Evolutionary conservation across 2,888 invertebrate species (phyloP).

Genomic region (Sphecodes monilicornis): DNA sequence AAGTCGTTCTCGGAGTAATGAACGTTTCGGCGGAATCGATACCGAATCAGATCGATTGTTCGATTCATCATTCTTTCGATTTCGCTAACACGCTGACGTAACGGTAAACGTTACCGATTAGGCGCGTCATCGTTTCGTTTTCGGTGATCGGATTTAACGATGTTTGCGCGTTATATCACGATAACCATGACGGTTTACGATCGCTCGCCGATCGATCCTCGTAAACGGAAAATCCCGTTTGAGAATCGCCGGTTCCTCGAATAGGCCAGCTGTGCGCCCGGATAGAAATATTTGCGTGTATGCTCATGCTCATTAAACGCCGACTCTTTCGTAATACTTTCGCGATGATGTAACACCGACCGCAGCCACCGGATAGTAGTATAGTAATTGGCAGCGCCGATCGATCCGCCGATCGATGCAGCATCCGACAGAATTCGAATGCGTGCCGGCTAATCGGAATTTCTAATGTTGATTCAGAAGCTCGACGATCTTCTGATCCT

Average conservation of each 20-base stretch:
- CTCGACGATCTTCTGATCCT: background rate
- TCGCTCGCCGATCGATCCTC: background rate
- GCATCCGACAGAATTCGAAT: background rate
- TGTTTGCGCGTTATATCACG: background rate
- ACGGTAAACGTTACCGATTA: background rate
- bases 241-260: background rate
- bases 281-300: constrained; percentile 20
- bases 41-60: background rate
- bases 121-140: background rate
- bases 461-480: background rate
- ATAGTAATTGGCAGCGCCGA: constrained; percentile 4
- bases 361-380: constrained; percentile 1
- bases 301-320: constrained; percentile 19
- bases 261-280: constrained; percentile 6
- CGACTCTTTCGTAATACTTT: constrained; percentile 25
- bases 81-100: background rate
- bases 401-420: background rate
- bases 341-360: constrained; percentile 3
- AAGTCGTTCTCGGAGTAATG: background rate
- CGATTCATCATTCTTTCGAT: background rate
- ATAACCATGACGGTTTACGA: background rate
- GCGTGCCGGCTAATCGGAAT: background rate
- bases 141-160: background rate
- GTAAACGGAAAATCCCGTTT: constrained; percentile 44
- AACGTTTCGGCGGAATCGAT: background rate